Evolutionary conservation across 2,797 vertebrate genomes (phyloP), one percentile per base, ranked within the genome.

Genomic region (Synaphobranchus kaupii): DNA sequence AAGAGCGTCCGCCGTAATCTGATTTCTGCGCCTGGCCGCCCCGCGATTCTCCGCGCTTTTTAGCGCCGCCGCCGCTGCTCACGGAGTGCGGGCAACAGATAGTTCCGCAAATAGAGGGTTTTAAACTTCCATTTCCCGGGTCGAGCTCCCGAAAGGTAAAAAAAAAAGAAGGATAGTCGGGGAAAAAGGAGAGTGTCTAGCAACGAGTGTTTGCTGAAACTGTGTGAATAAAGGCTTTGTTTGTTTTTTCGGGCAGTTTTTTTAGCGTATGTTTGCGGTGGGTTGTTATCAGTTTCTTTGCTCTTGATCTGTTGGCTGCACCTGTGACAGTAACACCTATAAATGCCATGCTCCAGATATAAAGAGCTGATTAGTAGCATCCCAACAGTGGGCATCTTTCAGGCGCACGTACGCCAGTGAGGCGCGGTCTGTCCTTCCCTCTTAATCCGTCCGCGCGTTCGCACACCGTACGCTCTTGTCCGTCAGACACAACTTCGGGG

Each of bases 41-140:
- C 84, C 15, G 66, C 83, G 63, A 87, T 87, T 58, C 86, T 44
- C 39, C 8, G 12, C 54, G 78, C 78, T 73, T 76, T 76, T 83
- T 58, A 47, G 34, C 52, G 20, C 34, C 31, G 34, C 84, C 31
- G 34, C 84, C 44, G 50, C 66, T 50, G 58, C 78, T 83, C 28
- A 28, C n/a, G 15, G 87, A 71, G 78, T 86, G 87, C 84, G 22
- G 87, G 58, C 60, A 56, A 56, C 85, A 86, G 84, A 84, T 86
- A 86, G 87, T 88, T 88, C 84, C 73, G 84, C 84, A 86, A 88
- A 86, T 83, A 85, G 71, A 83, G 17, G 84, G 76, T 60, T 73
- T 88, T 63, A 76, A 76, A 83, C 81, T 83, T 68, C 39, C 39
- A 86, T 88, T 88, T 86, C 86, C 85, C 76, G 85, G 85, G 12